Conservation (phyloP, 2,113 vertebrate species). For the Tenrec ecaudatus region DNA sequence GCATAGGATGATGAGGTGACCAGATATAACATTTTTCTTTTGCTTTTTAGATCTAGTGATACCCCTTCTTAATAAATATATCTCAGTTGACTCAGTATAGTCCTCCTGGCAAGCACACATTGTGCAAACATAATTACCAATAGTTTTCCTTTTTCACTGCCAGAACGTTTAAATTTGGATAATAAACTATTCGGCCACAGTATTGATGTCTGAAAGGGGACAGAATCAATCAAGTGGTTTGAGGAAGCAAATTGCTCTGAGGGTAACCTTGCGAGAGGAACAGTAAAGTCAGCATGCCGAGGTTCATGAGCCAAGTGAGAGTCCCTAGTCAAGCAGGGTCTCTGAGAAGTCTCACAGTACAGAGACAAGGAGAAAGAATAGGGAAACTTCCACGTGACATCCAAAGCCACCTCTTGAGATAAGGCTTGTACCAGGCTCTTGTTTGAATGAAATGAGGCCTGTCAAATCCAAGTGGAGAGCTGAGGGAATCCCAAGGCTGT, state of each 20-base stretch:
- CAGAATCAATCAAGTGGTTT: not conserved
- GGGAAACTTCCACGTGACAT: no score
- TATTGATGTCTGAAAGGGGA: not conserved
- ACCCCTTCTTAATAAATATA: not conserved
- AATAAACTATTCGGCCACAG: not conserved
- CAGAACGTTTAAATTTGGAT: not conserved
- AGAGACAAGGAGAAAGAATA: not conserved
- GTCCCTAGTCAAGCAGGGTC: not conserved
- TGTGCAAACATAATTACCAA: not conserved
- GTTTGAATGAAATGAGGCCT: not conserved
- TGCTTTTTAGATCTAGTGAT: not conserved
- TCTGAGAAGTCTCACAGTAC: not conserved
- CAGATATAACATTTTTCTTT: no score
- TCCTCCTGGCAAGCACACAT: not conserved
- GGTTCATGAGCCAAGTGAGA: not conserved
- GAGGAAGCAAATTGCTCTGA: not conserved
- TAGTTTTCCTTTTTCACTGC: not conserved
- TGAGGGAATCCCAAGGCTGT: not conserved
- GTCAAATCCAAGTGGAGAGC: slow-evolving; percentile 18
- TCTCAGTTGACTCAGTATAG: not conserved
- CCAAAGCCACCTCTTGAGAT: not conserved
- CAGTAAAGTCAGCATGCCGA: not conserved
- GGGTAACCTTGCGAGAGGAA: no score
- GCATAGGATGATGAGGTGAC: no score
- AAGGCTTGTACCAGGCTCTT: not conserved